phyloP scores from a whole-genome alignment of 2,797 vertebrate species.

The Amniataba percoides region DNA sequence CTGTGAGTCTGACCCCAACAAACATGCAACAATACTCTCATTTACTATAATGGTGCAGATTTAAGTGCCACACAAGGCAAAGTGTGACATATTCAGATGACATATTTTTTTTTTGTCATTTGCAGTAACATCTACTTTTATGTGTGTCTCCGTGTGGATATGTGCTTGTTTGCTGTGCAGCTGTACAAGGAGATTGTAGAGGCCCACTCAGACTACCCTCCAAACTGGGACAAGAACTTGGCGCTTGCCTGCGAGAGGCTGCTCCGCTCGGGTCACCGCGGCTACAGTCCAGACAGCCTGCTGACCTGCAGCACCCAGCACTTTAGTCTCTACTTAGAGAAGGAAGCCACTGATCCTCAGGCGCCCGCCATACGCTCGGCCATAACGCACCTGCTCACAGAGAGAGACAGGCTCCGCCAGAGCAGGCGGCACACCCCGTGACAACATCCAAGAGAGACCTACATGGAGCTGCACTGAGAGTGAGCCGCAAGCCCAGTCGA shows the following conservation, averaged over 20 bases:
- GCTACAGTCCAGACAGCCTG: slow-evolving; percentile 84
- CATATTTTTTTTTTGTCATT: slow-evolving; percentile 1
- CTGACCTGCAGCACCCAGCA: slow-evolving; percentile 89
- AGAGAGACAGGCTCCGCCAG: slow-evolving; percentile 85
- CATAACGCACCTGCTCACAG: slow-evolving; percentile 88
- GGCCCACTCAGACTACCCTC: slow-evolving; percentile 88
- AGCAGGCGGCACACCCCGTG: slow-evolving; percentile 52
- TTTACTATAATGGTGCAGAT: slow-evolving; percentile 42
- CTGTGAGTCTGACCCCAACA: slow-evolving; percentile 79
- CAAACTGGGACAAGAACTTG: slow-evolving; percentile 99
- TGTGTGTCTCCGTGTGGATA: slow-evolving; percentile 32
- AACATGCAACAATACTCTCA: slow-evolving; percentile 37
- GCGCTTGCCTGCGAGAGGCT: slow-evolving; percentile 94
- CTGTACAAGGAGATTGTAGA: slow-evolving; percentile 93
- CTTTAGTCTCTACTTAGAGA: slow-evolving; percentile 90
- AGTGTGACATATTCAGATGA: slow-evolving; percentile 9
- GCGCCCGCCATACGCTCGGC: slow-evolving; percentile 86
- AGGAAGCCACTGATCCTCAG: slow-evolving; percentile 90
- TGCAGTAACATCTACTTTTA: slow-evolving; percentile 39
- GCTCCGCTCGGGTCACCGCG: slow-evolving; percentile 82
- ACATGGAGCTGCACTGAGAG: slow-evolving; percentile 26
- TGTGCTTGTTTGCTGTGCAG: slow-evolving; percentile 78
- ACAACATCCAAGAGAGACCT: slow-evolving; percentile 39
- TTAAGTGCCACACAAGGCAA: slow-evolving; percentile 44
- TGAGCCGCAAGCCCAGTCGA: neutral